A percentile compares a stretch with the other conserved stretches of the same genome.
Conservation (phyloP, 2,888 invertebrate genomes). For the Boloria euphrosyne region DNA sequence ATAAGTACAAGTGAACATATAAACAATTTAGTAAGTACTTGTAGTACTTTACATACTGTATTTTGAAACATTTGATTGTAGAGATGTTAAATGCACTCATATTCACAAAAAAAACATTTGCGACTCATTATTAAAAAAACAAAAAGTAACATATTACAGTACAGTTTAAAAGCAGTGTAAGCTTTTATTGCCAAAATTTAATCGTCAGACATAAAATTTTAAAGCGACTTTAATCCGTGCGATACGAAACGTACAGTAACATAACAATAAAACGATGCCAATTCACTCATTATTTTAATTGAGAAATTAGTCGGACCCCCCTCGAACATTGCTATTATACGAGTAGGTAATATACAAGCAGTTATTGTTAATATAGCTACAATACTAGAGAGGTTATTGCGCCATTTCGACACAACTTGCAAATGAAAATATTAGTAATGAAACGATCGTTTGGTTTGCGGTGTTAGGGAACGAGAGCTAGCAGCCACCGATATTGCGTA, state of each 20-base stretch:
- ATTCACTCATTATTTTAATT: slow-evolving; percentile 54
- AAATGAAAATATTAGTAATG: slow-evolving; percentile 61
- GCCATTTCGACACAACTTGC: slow-evolving; percentile 46
- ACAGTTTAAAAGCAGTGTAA: slow-evolving; percentile 15
- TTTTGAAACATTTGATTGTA: too few relatives aligned
- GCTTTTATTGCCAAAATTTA: slow-evolving; percentile 22
- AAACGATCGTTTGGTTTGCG: slow-evolving; percentile 40
- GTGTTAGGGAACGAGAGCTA: not conserved
- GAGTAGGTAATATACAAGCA: slow-evolving; percentile 19
- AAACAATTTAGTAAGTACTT: too few relatives aligned
- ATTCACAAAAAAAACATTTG: too few relatives aligned
- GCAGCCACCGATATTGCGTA: too few relatives aligned
- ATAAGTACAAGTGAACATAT: too few relatives aligned
- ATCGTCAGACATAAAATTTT: slow-evolving; percentile 12
- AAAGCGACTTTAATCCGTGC: slow-evolving; percentile 14
- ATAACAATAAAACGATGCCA: slow-evolving; percentile 47
- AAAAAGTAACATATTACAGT: not conserved
- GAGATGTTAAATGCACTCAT: too few relatives aligned
- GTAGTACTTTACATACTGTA: too few relatives aligned
- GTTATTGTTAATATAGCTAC: slow-evolving; percentile 57
- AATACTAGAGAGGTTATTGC: slow-evolving; percentile 46
- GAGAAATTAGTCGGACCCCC: slow-evolving; percentile 52
- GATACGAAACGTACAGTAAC: slow-evolving; percentile 39
- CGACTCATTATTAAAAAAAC: not conserved
- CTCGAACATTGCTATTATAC: slow-evolving; percentile 47